These are phyloP conservation scores for Apodemia duryi DNA, from an alignment of 2,888 invertebrate species.

Conservation along the genomic window DNA sequence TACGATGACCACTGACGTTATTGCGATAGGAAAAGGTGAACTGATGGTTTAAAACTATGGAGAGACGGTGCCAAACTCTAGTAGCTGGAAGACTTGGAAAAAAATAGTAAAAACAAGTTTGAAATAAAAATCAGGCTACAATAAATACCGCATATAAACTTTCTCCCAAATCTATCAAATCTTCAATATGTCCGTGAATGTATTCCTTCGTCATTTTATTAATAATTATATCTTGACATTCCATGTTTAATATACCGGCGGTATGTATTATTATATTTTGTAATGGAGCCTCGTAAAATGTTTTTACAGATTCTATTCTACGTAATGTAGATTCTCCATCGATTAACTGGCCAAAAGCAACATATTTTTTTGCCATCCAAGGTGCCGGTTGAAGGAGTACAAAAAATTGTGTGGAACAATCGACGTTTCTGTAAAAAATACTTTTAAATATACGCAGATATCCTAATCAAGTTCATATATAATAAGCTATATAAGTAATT, in stretches of 20 bases:
- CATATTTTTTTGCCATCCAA: constrained; percentile 86
- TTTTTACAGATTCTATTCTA: constrained; percentile 80
- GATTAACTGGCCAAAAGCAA: constrained; percentile 86
- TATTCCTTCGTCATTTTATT: constrained; percentile 53
- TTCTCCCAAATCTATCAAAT: constrained; percentile 48
- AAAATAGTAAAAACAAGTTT: too few species aligned
- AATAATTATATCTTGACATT: constrained; percentile 54
- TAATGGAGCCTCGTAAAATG: constrained; percentile 81
- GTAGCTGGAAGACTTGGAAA: too few species aligned
- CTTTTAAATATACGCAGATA: too few species aligned
- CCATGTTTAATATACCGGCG: constrained; percentile 58
- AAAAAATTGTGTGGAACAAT: constrained; percentile 85
- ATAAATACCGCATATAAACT: constrained; percentile 47
- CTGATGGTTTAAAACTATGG: too few species aligned
- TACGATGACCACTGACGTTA: too few species aligned
- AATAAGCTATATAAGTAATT: too few species aligned
- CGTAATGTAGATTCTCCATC: constrained; percentile 82
- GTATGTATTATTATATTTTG: constrained; percentile 44
- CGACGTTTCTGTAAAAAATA: constrained; percentile 64
- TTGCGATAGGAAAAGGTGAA: too few species aligned
- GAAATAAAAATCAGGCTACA: neutral
- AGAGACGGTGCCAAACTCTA: too few species aligned
- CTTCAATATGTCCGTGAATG: constrained; percentile 55
- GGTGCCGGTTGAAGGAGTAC: constrained; percentile 81
- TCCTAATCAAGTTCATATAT: too few species aligned